Conservation (phyloP, 2,888 invertebrate species). For the Luperina nickerlii region DNA sequence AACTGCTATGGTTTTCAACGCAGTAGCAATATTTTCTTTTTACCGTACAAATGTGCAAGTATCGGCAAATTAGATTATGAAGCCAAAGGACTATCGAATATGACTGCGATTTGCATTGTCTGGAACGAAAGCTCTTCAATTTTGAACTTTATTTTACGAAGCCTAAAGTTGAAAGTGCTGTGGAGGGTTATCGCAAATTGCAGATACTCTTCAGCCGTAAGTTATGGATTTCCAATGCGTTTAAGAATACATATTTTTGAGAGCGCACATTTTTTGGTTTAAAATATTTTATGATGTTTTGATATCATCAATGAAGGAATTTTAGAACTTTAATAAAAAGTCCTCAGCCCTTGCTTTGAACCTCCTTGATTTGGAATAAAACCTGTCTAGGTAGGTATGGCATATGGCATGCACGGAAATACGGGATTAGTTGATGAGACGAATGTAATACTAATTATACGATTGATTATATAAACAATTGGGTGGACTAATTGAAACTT, state of each 20-base stretch:
- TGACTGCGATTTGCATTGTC: slow-evolving; percentile 45
- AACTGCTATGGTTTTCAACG: slow-evolving; percentile 13
- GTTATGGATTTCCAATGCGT: slow-evolving; percentile 10
- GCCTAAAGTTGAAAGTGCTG: not conserved
- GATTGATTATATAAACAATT: not conserved
- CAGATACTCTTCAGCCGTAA: slow-evolving; percentile 12
- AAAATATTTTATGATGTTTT: slow-evolving; percentile 8
- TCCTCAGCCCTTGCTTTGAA: not conserved
- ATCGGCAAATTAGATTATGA: slow-evolving; percentile 47
- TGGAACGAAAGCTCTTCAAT: slow-evolving; percentile 3
- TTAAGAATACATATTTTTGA: slow-evolving; percentile 4
- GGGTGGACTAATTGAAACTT: not conserved
- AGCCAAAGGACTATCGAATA: slow-evolving; percentile 46
- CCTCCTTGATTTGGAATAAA: not conserved
- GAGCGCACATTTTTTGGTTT: not conserved
- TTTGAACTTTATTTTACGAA: not conserved
- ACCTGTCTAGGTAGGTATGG: not conserved
- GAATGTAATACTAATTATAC: not conserved
- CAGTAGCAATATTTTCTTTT: not conserved
- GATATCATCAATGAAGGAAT: not conserved
- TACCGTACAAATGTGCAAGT: slow-evolving; percentile 28
- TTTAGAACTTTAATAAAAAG: not conserved
- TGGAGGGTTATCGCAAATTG: not conserved
- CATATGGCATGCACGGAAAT: not conserved
- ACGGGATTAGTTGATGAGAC: not conserved